Conservation (phyloP, 2,113 vertebrate genomes). For the Rhinoderma darwinii region DNA sequence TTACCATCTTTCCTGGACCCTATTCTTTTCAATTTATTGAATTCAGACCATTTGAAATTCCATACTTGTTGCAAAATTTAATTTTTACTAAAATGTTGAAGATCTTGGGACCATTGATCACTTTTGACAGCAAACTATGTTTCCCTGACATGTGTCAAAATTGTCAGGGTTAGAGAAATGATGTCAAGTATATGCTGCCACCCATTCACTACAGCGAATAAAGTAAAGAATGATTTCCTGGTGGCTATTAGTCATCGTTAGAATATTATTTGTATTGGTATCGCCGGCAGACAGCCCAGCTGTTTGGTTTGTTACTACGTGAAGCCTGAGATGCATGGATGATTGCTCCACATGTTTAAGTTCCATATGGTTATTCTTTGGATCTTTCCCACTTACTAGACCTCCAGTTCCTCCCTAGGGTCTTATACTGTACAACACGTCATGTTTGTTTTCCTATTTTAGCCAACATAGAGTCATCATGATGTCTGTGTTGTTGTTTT, state of each 20-base stretch:
- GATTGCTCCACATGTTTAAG: neutral
- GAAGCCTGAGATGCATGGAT: neutral
- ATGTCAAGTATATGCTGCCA: neutral
- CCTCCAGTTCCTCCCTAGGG: neutral
- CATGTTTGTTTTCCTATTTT: neutral
- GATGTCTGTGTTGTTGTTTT: neutral
- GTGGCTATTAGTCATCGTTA: neutral
- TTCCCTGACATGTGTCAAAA: neutral
- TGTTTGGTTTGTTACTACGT: neutral
- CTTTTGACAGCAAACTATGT: neutral
- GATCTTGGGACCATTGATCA: neutral
- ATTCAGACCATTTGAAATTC: too few relatives aligned
- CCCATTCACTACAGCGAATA: slow-evolving; percentile 2
- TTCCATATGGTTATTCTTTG: neutral
- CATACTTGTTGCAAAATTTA: neutral
- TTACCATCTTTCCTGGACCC: neutral
- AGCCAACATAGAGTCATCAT: neutral
- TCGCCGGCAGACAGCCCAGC: neutral
- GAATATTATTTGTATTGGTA: slow-evolving; percentile 9
- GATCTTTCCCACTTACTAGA: neutral
- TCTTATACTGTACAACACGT: neutral
- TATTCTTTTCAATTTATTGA: too few relatives aligned
- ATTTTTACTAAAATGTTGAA: neutral
- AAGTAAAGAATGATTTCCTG: slow-evolving; percentile 5
- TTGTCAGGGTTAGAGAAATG: neutral